Base-by-base conservation (phyloP, 2,113 vertebrate species). In the Rhinoderma darwinii region DNA sequence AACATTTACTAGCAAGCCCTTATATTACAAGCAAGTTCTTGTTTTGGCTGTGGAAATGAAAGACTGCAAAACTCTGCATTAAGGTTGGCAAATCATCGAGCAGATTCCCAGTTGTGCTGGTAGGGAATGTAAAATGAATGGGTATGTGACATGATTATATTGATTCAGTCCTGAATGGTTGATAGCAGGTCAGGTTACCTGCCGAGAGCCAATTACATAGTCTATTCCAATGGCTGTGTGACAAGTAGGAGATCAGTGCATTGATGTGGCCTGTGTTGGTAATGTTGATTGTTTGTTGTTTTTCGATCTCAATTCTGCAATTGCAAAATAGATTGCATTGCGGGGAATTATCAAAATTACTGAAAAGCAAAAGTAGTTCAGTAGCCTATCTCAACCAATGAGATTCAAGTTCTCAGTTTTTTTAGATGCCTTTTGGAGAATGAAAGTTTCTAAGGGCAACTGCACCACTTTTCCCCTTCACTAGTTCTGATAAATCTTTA, bases 11-110 rank as follows among this genome's bases (percentile, higher is more conserved):
- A 66, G 79, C 56, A 44, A 22, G 37, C 39, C 79, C 41, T 63
- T 81, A 39, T 43, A 81, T 43, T 81, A 81, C 78, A 82, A 44
- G 79, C 37, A 25, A 82, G 79, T 20, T 56, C 25, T 66, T 82
- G 37, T 82, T 82, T 66, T 66, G 56, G 79, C 79, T 30, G 37
- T 27, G 39, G 56, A 82, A 44, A 82, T 82, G 79, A 56, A 66
- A 66, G 56, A 66, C 56, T 43, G 59, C 79, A 43, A 25, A 43
- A 44, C 14, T 44, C 44, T 30, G 54, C 78, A 27, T 27, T 81
- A 81, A 2, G n/a, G 56, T 63, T 44, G 79, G 56, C 37, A 66
- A 30, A 63, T 43, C 25, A 10, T 43, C 9, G 25, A 66, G 22
- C 39, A 9, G 56, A 63, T 82, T 82, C 79, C 59, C 79, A 82